Base-by-base conservation (phyloP, 2,797 vertebrate species). In the Schizopygopsis pylzovi region DNA sequence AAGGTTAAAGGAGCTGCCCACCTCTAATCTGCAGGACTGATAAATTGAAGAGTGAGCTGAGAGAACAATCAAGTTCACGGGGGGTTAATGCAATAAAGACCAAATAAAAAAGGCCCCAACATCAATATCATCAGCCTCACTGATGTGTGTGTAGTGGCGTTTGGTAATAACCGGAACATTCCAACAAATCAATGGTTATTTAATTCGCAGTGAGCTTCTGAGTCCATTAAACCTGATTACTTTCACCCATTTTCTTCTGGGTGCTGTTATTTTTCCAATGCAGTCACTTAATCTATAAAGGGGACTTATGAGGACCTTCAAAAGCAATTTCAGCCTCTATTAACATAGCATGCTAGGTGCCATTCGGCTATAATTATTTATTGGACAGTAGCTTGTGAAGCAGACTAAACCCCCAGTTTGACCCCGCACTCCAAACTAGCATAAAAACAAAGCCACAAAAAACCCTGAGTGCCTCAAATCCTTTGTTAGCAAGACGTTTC, bases 181-280 rank as follows among this genome's bases (percentile, higher is more conserved):
- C 95, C 94, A 95, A 94, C 94, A 94, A 96, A 97, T 98, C 96
- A 94, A 97, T 97, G 96, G 96, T 97, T 97, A 97, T 97, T 97
- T 97, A 96, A 97, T 97, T 98, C 96, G 93, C 95, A 96, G 96
- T 95, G 95, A 96, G 96, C 96, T 96, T 95, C 94, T 86, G 89
- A 96, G 95, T 97, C 96, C 96, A 97, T 97, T 97, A 96, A 96
- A 97, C 95, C 96, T 96, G 96, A 96, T 97, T 96, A 96, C 95
- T 96, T 96, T 96, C 96, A 95, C 95, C 96, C 95, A 95, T 96
- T 89, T 96, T 96, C 96, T 95, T 95, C 95, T 96, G 95, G 95
- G 94, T 95, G 94, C 95, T 93, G 95, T 96, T 96, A 96, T 96
- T 96, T 85, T 95, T 96, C 95, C 95, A 94, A 94, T 93, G 93